Evolutionary conservation across 2,113 vertebrate genomes (phyloP), one percentile per base, ranked within the genome.

Genomic region (Hippocampus guttulatus): DNA sequence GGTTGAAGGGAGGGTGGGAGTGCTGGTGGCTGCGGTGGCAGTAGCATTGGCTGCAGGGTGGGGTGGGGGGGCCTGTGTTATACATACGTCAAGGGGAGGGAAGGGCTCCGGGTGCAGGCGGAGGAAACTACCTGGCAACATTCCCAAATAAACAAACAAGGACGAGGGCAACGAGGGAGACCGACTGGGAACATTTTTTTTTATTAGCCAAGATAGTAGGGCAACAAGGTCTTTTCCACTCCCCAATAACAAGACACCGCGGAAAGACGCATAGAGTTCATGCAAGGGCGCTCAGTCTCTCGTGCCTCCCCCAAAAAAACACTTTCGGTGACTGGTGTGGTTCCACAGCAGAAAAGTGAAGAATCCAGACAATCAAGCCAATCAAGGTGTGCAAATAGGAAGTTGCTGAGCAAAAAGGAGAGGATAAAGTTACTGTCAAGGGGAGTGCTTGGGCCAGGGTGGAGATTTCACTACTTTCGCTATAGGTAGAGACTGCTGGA

Each of bases 71-170:
- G 25, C 45, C n/a, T 18, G 73, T 43, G 66, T 65, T 67, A 64
- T 69, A 69, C 47, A 40, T 67, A 62, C 27, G 27, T 79, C 63
- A 41, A 73, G 69, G 84, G 81, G 81, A 81, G 80, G 85, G 82
- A 71, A 30, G 80, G 75, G 64, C 62, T 81, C 65, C 77, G 76
- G 79, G 79, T 81, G 76, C 78, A 87, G 72, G 67, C 83, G 81
- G 79, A 81, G 89, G 90, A 88, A 92, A 93, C 90, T 90, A 91
- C 86, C 88, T 91, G 91, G 91, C 87, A 85, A 71, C 61, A 64
- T 51, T 86, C 90, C 91, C 87, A 90, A 90, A 88, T 85, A 92
- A 91, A 91, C 85, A 88, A 81, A 79, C 73, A 65, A 6, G 69
- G n/a, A 43, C 45, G 41, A 65, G 25, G 61, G 66, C 45, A 61